These are phyloP conservation scores for Lasius fuliginosus DNA, from an alignment of 2,888 invertebrate species.

Conservation along the genomic window DNA sequence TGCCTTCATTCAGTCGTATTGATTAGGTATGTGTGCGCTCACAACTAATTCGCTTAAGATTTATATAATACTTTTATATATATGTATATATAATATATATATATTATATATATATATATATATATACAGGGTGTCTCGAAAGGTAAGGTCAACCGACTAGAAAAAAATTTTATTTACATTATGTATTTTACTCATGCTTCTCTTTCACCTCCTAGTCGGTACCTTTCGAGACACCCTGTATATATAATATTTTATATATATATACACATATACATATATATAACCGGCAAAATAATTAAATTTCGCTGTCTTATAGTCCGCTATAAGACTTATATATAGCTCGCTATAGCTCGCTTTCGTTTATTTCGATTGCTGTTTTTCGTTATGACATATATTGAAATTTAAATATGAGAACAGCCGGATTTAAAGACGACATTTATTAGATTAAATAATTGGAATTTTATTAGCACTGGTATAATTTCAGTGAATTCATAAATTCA, in stretches of 20 bases:
- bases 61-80: neutral
- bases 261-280: too few relatives aligned
- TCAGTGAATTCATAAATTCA: neutral
- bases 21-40: too few relatives aligned
- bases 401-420: conserved; percentile 8
- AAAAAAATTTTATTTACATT: too few relatives aligned
- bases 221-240: too few relatives aligned
- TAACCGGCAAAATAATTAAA: conserved; percentile 81
- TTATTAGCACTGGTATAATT: neutral
- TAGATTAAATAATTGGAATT: neutral
- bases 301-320: conserved; percentile 74
- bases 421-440: conserved; percentile 5
- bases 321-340: neutral
- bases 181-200: too few relatives aligned
- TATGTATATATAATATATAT: conserved; percentile 45
- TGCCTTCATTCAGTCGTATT: too few relatives aligned
- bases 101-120: too few relatives aligned
- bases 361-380: conserved; percentile 23
- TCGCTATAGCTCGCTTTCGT: conserved; percentile 16
- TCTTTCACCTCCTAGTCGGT: too few relatives aligned
- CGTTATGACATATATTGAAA: conserved; percentile 8
- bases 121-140: too few relatives aligned
- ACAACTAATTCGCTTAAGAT: too few relatives aligned
- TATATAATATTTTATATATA: conserved; percentile 47
- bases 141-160: too few relatives aligned